Evolutionary conservation across 1,140 invertebrate species (phyloP), one percentile per base, ranked within the genome.

Genomic region (Drosophila fuyamai): DNA sequence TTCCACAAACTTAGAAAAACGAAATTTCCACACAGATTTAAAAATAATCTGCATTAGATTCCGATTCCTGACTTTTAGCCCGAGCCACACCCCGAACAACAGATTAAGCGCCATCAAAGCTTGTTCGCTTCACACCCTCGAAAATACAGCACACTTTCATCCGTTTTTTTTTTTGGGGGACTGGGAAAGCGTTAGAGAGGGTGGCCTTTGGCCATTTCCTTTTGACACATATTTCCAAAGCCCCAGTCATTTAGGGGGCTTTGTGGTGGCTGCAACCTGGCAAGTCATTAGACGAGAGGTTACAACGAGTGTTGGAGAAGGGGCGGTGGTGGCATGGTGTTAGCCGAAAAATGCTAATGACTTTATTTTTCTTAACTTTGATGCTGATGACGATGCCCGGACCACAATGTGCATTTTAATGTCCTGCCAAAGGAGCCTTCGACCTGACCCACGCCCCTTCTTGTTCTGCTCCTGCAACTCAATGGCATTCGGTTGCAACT

Each of bases 301-400:
- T n/a, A 50, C 50, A 16, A 13, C 10, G 23, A 57, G 13, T n/a
- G 32, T n/a, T n/a, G 27, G 16, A 16, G 13, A 27, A 47, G 29
- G 8, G 29, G 29, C 5, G 5, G 6, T 7, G 29, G 29, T 6
- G 29, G 7, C 18, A 10, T 40, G 44, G 29, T 85, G 83, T 86
- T 88, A 88, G 76, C 79, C 83, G 60, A 88, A 89, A 85, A 77
- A 88, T 88, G 84, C 83, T 88, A 88, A 88, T 88, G 84, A 88
- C 83, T 88, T 88, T 88, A 89, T 88, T 83, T 88, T 83, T 83
- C 84, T 83, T 70, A 80, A 89, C 84, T 82, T 68, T 82, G 76
- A 68, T 70, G 76, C 54, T 70, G 71, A 57, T 62, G 70, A 32
- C 29, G 23, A 44, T 36, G 53, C 54, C 70, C 44, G 44, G 36